Evolutionary conservation across 2,797 vertebrate species (phyloP).

Genomic region (Hemibagrus guttatus): DNA sequence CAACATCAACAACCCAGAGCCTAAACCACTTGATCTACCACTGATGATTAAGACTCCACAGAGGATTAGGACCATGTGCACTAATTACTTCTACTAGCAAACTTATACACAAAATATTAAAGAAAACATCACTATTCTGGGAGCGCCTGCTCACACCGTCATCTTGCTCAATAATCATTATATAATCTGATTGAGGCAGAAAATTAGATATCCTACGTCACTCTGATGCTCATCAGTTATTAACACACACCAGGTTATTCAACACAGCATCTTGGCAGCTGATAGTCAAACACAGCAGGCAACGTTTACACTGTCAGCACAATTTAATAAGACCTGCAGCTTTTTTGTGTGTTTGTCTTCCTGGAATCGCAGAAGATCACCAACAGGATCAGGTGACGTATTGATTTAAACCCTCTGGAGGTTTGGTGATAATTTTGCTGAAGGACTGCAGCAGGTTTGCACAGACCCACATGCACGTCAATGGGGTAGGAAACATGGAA

Average conservation of each 20-base stretch:
- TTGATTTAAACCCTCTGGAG: not conserved
- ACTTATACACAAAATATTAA: too few species aligned
- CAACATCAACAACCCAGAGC: too few species aligned
- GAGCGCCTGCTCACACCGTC: too few species aligned
- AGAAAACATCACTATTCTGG: too few species aligned
- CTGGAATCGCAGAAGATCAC: not conserved
- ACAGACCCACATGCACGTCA: not conserved
- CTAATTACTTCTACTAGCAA: too few species aligned
- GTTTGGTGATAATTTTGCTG: not conserved
- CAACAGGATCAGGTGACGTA: not conserved
- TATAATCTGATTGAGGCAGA: not conserved
- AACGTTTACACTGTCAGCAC: not conserved
- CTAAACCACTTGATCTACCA: too few species aligned
- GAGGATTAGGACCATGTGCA: too few species aligned
- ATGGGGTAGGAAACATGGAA: not conserved
- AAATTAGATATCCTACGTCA: not conserved
- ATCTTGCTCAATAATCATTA: too few species aligned
- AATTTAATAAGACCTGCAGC: not conserved
- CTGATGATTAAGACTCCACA: too few species aligned
- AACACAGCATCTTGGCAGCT: not conserved
- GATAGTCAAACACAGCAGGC: not conserved
- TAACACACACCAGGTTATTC: not conserved
- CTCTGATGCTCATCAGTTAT: not conserved
- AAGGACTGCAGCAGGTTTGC: not conserved
- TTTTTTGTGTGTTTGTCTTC: not conserved